Conservation (phyloP, 2,888 invertebrate genomes). For the Hydroisotoma schaefferi region DNA sequence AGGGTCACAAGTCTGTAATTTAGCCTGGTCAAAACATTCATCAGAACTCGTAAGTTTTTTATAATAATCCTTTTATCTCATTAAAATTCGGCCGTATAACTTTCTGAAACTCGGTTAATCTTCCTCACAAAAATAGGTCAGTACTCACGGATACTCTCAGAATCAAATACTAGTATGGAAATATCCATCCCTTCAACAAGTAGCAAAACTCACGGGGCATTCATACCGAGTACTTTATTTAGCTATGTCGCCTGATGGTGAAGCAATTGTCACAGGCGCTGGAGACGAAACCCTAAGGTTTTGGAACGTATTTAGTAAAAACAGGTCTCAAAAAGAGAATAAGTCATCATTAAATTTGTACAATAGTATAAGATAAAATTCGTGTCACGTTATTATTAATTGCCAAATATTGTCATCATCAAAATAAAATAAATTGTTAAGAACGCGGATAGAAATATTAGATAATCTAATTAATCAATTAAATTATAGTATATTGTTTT, state of each 20-base stretch:
- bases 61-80: constrained; percentile 2
- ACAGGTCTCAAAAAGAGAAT: constrained; percentile 87
- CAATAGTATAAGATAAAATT: constrained; percentile 72
- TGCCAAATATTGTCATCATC: constrained; percentile 4
- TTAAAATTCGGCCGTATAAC: constrained; percentile 1
- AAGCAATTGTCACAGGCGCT: constrained; percentile 97
- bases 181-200: constrained; percentile 93
- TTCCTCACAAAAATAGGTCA: constrained; percentile 55
- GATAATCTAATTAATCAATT: no score
- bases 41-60: constrained; percentile 74
- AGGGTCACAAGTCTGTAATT: constrained; percentile 95
- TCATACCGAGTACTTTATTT: constrained; percentile 92
- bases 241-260: constrained; percentile 95
- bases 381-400: background rate
- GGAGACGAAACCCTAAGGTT: constrained; percentile 97
- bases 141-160: constrained; percentile 97
- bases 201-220: constrained; percentile 95
- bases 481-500: no score
- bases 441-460: no score
- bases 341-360: constrained; percentile 90
- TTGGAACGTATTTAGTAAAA: constrained; percentile 99
- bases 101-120: background rate
- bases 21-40: constrained; percentile 98
- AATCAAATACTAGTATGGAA: constrained; percentile 99
- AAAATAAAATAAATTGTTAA: no score